Evolutionary conservation across 2,797 vertebrate genomes (phyloP).

Genomic region (Calcarius lapponicus): DNA sequence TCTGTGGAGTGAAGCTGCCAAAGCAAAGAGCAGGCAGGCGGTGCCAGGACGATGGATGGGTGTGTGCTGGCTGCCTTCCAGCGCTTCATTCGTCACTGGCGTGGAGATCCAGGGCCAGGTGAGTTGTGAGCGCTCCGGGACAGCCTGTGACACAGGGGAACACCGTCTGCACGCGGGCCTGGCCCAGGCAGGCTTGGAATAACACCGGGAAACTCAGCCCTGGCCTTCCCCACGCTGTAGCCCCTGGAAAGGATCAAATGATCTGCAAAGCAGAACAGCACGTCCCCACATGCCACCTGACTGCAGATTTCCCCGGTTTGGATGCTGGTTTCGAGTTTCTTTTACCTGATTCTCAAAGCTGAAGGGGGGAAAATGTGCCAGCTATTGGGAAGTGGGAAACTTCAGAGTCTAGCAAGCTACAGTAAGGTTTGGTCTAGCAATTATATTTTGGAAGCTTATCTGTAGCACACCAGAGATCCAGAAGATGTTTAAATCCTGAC

Average conservation of each 20-base stretch:
- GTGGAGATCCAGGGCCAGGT: neutral
- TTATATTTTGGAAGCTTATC: neutral
- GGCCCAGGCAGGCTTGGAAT: neutral
- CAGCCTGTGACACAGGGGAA: no score
- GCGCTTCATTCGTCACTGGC: accelerated
- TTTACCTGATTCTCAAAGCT: neutral
- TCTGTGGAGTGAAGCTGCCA: neutral
- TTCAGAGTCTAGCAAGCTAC: neutral
- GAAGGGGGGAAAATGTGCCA: neutral
- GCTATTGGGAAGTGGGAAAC: neutral
- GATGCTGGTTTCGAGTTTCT: neutral
- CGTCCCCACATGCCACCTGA: neutral
- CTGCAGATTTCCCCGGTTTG: neutral
- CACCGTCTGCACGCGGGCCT: neutral
- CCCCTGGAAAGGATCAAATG: neutral
- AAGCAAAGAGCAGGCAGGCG: neutral
- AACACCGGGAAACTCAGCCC: neutral
- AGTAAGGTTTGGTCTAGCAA: neutral
- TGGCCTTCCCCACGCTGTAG: neutral
- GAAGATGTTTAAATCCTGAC: neutral
- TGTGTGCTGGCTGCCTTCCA: neutral
- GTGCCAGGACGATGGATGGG: neutral
- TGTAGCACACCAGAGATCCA: neutral
- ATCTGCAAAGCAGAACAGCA: neutral
- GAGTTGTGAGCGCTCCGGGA: neutral